These are phyloP conservation scores for Syrphus vitripennis DNA, from an alignment of 2,888 invertebrate species.

Conservation along the genomic window DNA sequence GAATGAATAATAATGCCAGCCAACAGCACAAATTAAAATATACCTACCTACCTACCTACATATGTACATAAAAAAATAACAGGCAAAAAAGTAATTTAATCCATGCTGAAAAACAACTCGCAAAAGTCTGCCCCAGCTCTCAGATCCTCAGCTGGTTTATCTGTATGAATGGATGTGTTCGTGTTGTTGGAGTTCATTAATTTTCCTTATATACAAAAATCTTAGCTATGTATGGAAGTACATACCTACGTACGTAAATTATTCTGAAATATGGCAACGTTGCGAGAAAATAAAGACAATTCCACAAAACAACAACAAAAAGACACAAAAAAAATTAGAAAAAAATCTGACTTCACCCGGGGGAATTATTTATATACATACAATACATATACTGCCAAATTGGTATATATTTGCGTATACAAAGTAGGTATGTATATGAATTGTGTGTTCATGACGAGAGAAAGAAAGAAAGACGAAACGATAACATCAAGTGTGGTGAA, in stretches of 20 bases:
- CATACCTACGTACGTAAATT: not conserved
- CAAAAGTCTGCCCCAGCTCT: conserved; percentile 15
- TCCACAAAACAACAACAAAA: not conserved
- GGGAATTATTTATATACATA: conserved; percentile 17
- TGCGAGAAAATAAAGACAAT: conserved; percentile 34
- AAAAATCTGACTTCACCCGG: conserved; percentile 18
- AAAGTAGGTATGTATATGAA: not conserved
- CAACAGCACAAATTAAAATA: conserved; percentile 1
- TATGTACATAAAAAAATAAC: too few relatives aligned
- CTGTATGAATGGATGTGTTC: conserved; percentile 5
- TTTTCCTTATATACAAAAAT: conserved; percentile 33
- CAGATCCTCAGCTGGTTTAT: conserved; percentile 12
- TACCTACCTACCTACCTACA: too few relatives aligned
- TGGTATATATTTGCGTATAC: not conserved
- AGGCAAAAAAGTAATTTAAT: conserved; percentile 29
- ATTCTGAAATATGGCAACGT: conserved; percentile 48
- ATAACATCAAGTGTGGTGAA: conserved; percentile 58
- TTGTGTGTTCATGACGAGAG: not conserved
- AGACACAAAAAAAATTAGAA: conserved; percentile 5
- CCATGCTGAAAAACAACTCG: conserved; percentile 33
- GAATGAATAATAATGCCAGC: conserved; percentile 42
- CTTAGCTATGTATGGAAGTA: not conserved
- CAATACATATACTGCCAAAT: conserved; percentile 15
- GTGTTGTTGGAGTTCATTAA: conserved; percentile 50
- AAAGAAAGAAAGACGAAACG: not conserved